phyloP scores from a whole-genome alignment of 2,113 vertebrate genomes.

The Bujurquina vittata region DNA sequence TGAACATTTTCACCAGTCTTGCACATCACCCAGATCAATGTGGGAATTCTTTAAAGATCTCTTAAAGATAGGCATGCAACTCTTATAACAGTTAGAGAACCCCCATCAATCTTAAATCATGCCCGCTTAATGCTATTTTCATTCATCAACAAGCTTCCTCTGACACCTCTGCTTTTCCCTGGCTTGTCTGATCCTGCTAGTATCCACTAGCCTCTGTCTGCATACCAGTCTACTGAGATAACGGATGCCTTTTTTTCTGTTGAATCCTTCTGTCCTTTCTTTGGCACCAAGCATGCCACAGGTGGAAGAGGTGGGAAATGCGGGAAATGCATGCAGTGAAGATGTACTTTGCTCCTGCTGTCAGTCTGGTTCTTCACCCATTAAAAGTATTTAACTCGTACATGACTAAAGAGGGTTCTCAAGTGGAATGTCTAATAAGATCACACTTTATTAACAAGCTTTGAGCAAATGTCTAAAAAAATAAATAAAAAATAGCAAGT shows the following conservation, averaged over 20 bases:
- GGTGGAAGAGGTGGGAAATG: conserved; percentile 46
- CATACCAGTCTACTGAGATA: conserved; percentile 75
- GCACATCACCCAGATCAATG: conserved; percentile 23
- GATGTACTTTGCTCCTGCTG: conserved; percentile 42
- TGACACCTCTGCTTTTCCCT: conserved; percentile 60
- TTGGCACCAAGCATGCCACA: conserved; percentile 63
- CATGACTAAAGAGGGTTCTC: conserved; percentile 27
- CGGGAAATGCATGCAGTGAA: conserved; percentile 42
- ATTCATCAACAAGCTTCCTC: conserved; percentile 56
- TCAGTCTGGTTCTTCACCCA: conserved; percentile 24
- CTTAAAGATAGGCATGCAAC: conserved; percentile 29
- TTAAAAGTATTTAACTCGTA: conserved; percentile 22
- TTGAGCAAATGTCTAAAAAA: background rate
- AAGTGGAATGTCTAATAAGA: conserved; percentile 26
- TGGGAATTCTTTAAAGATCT: conserved; percentile 26
- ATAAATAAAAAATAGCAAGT: background rate
- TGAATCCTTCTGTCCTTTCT: conserved; percentile 52
- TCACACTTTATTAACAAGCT: background rate
- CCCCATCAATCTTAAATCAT: conserved; percentile 47
- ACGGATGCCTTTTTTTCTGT: conserved; percentile 40
- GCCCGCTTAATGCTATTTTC: conserved; percentile 46
- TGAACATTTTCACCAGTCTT: conserved; percentile 23
- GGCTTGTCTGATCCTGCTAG: conserved; percentile 73
- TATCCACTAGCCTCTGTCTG: conserved; percentile 56
- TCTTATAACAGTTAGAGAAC: background rate